Base-by-base conservation (phyloP, 92 coral and sea anemone species). In the Palythoa heliodiscus region DNA sequence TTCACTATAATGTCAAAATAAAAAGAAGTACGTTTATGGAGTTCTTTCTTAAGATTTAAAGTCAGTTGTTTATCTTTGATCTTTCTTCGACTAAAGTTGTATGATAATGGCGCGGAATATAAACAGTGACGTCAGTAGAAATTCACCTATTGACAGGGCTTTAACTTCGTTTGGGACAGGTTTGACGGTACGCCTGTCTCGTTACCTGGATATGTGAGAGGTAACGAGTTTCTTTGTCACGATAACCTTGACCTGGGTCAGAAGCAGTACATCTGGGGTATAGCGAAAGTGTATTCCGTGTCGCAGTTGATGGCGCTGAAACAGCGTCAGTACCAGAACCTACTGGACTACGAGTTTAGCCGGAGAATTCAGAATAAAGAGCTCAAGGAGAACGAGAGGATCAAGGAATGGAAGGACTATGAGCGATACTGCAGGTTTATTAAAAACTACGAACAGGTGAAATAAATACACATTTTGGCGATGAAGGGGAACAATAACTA, bases 231-330 rank as follows among this genome's bases (percentile, higher is more conserved):
- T 70, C 83, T 96, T 8, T 92, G 89, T 53, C 95, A 94, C 83
- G 94, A 90, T n/a, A 91, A 94, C 23, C 83, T 96, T 75, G 70
- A 90, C 70, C 84, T 96, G 86, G 99, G 99, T 13, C 99, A 96
- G 83, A 96, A 94, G 78, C 99, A 96, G 78, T 96, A 96, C 91
- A 94, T 96, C 77, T 96, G 99, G 98, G 99, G 99, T 2, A 92
- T 96, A 64, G 99, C 99, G 0, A 83, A 94, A 43, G 89, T 96
- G 24, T 96, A 96, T 76, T 96, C 98, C 9, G 94, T 94, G 84
- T 87, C 93, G 4, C 93, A 91, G 35, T 60, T 96, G 70, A 96
- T 92, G 93, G 90, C 89, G 22, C 70, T 94, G 70, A 93, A 94
- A 60, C 99, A 96, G 71, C 86, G 93, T 4, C 99, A 96, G 85